Evolutionary conservation across 2,797 vertebrate species (phyloP).

Genomic region (Sebastes kiyomatsui): DNA sequence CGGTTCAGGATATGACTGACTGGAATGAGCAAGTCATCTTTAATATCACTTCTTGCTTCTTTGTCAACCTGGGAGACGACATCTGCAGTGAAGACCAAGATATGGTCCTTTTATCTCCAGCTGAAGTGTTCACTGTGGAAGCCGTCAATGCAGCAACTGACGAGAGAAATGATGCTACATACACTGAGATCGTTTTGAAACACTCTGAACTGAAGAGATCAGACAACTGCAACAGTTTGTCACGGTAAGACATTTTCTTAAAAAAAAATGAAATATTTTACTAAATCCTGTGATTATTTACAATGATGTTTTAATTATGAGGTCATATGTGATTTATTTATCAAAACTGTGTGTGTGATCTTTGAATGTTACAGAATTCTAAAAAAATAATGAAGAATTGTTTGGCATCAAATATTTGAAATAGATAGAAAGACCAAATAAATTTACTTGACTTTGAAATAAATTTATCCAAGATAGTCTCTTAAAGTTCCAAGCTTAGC

Average conservation of each 20-base stretch:
- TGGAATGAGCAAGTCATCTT: rapidly evolving
- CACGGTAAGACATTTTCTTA: constrained; percentile 53
- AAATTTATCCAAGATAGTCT: background rate
- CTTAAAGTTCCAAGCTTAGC: background rate
- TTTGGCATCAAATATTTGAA: too few species aligned
- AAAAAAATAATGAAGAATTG: background rate
- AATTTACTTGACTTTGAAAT: background rate
- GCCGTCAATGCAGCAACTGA: rapidly evolving
- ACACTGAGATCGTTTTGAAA: constrained; percentile 43
- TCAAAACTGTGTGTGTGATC: background rate
- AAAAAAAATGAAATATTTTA: background rate
- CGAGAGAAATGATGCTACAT: rapidly evolving
- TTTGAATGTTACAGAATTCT: background rate
- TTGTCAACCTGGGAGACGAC: constrained; percentile 4
- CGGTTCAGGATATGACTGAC: rapidly evolving
- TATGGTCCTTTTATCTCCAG: constrained; percentile 55
- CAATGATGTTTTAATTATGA: background rate
- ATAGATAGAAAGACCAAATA: too few species aligned
- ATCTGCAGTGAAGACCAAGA: rapidly evolving
- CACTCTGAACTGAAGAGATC: background rate
- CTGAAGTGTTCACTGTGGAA: constrained; percentile 67
- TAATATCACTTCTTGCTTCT: constrained; percentile 67
- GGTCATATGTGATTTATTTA: background rate
- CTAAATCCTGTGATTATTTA: background rate
- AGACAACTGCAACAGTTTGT: constrained; percentile 45